Evolutionary conservation across 2,113 vertebrate species (phyloP).

Genomic region (Lichenostomus cassidix): DNA sequence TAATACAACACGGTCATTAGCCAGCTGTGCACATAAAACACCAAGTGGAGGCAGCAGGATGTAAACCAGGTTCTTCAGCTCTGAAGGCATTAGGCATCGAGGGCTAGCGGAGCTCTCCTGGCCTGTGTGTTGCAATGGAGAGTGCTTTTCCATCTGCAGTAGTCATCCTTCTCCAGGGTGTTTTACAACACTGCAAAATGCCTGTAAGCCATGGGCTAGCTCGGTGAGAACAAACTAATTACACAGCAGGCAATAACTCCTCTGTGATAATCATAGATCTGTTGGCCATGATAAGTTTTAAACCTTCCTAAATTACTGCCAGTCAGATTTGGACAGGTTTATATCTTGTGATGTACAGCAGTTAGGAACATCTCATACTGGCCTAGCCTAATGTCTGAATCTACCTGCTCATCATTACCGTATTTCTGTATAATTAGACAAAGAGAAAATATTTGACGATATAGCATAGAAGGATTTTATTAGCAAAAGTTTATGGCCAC

Average conservation of each 20-base stretch:
- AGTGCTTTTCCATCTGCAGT: neutral
- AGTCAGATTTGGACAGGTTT: neutral
- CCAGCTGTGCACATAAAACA: constrained; percentile 49
- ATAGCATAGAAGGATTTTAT: neutral
- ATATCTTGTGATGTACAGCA: neutral
- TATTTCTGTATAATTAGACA: neutral
- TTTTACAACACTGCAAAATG: neutral
- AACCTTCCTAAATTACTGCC: neutral
- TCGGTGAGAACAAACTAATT: neutral
- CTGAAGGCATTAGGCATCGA: neutral
- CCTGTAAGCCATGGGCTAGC: neutral
- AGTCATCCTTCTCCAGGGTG: neutral
- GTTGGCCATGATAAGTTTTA: neutral
- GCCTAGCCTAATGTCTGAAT: neutral
- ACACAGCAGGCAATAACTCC: neutral
- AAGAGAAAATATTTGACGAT: neutral
- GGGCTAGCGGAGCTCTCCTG: neutral
- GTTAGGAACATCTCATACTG: neutral
- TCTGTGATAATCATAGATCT: neutral
- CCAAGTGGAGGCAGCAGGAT: constrained; percentile 11
- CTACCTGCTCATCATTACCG: neutral
- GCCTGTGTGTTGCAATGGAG: neutral
- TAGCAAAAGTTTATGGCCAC: neutral
- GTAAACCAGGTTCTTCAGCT: neutral
- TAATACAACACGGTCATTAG: constrained; percentile 31